Evolutionary conservation across 2,888 invertebrate genomes (phyloP).

Genomic region (Mimas tiliae): DNA sequence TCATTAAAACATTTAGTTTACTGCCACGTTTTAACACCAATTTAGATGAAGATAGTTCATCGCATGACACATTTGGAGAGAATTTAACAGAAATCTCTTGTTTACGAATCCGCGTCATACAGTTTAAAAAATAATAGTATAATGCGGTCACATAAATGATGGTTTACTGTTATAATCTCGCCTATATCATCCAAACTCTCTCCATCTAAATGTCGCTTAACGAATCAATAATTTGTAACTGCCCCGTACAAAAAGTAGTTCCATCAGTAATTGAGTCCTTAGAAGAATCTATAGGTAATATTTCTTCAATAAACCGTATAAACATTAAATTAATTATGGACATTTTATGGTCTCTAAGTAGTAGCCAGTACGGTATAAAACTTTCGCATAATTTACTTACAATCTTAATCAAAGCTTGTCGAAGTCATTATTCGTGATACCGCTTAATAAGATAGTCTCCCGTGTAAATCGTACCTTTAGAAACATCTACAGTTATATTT

Average conservation of each 20-base stretch:
- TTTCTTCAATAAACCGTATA: not conserved
- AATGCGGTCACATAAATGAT: too few relatives aligned
- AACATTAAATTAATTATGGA: not conserved
- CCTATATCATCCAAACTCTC: too few relatives aligned
- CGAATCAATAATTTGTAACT: not conserved
- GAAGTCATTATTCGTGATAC: conserved; percentile 21
- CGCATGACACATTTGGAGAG: too few relatives aligned
- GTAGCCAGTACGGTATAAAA: conserved; percentile 11
- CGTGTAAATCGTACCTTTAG: not conserved
- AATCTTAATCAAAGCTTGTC: conserved; percentile 21
- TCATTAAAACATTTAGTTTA: too few relatives aligned
- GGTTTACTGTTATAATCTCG: too few relatives aligned
- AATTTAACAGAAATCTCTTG: too few relatives aligned
- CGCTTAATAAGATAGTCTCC: conserved; percentile 1
- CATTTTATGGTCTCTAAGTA: conserved; percentile 3
- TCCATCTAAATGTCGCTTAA: too few relatives aligned
- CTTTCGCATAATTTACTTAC: conserved; percentile 19
- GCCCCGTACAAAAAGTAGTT: not conserved
- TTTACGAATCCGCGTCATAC: too few relatives aligned
- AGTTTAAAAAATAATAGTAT: too few relatives aligned
- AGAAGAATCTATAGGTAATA: not conserved
- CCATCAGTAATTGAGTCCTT: not conserved
- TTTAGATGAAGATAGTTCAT: too few relatives aligned
- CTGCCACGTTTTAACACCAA: too few relatives aligned
- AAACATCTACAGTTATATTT: conserved; percentile 1